These are phyloP conservation scores for Nestor notabilis DNA, from an alignment of 2,113 vertebrate species.

Conservation along the genomic window DNA sequence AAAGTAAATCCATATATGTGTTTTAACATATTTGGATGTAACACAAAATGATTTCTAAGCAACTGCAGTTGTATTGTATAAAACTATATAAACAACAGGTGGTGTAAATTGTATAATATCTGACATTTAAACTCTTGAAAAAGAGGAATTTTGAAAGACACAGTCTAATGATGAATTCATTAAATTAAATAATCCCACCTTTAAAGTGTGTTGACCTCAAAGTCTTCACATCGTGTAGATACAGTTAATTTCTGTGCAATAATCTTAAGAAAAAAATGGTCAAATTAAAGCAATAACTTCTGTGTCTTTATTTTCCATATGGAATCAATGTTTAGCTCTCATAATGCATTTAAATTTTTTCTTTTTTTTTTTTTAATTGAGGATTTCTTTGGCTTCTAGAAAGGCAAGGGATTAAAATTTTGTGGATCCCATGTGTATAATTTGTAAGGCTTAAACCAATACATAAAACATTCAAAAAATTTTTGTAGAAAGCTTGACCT, in stretches of 20 bases:
- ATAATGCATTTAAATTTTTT: background rate
- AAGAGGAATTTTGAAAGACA: background rate
- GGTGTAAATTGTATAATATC: background rate
- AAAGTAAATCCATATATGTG: background rate
- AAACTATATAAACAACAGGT: background rate
- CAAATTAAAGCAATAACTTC: background rate
- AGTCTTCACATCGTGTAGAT: background rate
- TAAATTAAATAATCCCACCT: background rate
- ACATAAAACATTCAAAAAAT: conserved; percentile 64
- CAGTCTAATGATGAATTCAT: background rate
- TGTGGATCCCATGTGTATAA: conserved; percentile 16
- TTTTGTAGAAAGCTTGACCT: conserved; percentile 62
- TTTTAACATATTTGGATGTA: background rate
- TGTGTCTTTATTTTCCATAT: background rate
- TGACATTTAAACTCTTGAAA: background rate
- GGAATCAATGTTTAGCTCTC: background rate
- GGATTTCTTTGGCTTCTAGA: background rate
- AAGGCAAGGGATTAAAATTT: background rate
- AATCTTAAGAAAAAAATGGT: background rate
- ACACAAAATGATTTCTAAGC: background rate
- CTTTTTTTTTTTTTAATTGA: background rate
- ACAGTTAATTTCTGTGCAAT: background rate
- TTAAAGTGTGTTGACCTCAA: background rate
- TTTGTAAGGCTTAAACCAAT: conserved; percentile 63
- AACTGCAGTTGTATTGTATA: background rate